Conservation (phyloP, 2,888 invertebrate species). For the Anoplius nigerrimus region DNA sequence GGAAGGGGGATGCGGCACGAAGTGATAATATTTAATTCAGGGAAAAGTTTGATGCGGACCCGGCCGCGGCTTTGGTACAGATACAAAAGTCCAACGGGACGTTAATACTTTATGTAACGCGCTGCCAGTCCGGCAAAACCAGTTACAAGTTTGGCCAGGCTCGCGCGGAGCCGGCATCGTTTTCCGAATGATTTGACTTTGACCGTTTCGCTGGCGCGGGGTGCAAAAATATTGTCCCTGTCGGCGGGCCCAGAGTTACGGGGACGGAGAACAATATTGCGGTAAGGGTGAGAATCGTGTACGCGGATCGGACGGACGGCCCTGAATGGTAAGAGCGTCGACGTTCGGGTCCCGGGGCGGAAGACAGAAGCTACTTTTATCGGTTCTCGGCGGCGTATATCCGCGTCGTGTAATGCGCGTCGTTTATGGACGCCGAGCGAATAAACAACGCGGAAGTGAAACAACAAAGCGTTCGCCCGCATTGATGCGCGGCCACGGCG, state of each 20-base stretch:
- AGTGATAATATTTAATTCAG: constrained; percentile 5
- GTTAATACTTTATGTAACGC: constrained; percentile 1
- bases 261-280: no score
- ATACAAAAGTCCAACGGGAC: not conserved
- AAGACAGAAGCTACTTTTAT: no score
- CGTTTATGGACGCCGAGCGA: constrained; percentile 1
- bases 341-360: no score
- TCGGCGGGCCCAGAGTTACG: no score
- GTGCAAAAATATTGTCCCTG: not conserved
- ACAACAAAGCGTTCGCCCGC: not conserved
- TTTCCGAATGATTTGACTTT: constrained; percentile 21
- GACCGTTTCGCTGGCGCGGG: constrained; percentile 29
- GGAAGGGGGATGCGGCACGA: not conserved
- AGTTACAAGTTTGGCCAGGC: constrained; percentile 5
- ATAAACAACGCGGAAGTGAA: constrained; percentile 4
- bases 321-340: no score
- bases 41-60: not conserved
- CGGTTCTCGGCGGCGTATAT: no score
- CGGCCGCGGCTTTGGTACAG: not conserved
- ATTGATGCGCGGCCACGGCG: not conserved
- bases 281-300: no score
- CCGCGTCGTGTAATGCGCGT: not conserved
- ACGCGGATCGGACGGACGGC: no score
- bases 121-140: not conserved
- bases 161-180: not conserved